Evolutionary conservation across 2,113 vertebrate species (phyloP).

Genomic region (Perca flavescens): DNA sequence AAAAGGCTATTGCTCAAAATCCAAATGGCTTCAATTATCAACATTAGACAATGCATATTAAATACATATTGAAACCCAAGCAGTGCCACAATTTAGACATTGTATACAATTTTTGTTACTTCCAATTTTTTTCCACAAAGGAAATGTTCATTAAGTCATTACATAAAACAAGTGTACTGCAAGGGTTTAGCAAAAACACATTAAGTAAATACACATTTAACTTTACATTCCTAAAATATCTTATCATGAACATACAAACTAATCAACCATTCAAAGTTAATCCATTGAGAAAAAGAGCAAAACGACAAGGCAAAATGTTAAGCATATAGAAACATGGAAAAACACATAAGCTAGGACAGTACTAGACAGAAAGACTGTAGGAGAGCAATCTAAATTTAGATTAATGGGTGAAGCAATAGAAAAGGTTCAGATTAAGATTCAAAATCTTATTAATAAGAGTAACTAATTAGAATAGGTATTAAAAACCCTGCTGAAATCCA

Average conservation of each 20-base stretch:
- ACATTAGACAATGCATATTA: constrained; percentile 40
- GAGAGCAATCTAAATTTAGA: constrained; percentile 72
- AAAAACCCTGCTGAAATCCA: constrained; percentile 42
- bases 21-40: constrained; percentile 31
- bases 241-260: constrained; percentile 52
- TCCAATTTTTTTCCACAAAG: constrained; percentile 81
- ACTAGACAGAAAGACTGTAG: constrained; percentile 55
- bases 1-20: constrained; percentile 31
- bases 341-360: constrained; percentile 83
- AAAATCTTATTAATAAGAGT: constrained; percentile 5
- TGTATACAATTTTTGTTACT: constrained; percentile 43
- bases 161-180: constrained; percentile 83
- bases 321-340: constrained; percentile 80
- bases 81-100: constrained; percentile 79
- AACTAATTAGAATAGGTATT: neutral
- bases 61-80: constrained; percentile 82
- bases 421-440: constrained; percentile 49
- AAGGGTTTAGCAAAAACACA: constrained; percentile 82
- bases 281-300: constrained; percentile 61
- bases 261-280: constrained; percentile 57
- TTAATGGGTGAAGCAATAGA: constrained; percentile 47
- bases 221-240: constrained; percentile 60
- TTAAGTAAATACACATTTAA: constrained; percentile 52
- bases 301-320: constrained; percentile 66
- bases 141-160: constrained; percentile 72